phyloP scores from a whole-genome alignment of 1,140 invertebrate genomes.

The Papilio polytes region DNA sequence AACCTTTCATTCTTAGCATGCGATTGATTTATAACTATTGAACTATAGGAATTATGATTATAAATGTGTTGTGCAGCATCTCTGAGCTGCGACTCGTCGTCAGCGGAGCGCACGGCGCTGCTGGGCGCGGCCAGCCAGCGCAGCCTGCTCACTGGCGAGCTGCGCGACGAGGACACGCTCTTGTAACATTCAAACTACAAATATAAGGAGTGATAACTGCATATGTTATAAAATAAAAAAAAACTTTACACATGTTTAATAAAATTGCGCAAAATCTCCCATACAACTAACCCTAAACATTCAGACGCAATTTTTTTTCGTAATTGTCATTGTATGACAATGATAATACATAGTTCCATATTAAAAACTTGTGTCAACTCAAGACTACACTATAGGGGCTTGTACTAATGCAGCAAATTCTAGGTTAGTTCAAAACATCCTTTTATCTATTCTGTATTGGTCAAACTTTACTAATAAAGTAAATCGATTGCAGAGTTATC shows the following conservation, averaged over 20 bases:
- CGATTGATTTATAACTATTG: conserved; percentile 1
- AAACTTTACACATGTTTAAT: too few relatives aligned
- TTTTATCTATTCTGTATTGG: conserved; percentile 26
- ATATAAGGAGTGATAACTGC: too few relatives aligned
- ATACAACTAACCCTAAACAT: too few relatives aligned
- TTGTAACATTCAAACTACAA: conserved; percentile 55
- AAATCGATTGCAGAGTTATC: not conserved
- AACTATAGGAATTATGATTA: conserved; percentile 3
- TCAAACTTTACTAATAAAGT: not conserved
- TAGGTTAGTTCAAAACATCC: not conserved
- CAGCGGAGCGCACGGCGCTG: conserved; percentile 81
- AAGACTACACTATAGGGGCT: too few relatives aligned
- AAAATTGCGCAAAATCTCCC: too few relatives aligned
- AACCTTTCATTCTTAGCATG: conserved; percentile 35
- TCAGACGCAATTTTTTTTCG: too few relatives aligned
- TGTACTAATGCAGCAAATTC: too few relatives aligned
- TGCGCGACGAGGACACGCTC: conserved; percentile 79
- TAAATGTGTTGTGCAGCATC: conserved; percentile 66
- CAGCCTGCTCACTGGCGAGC: conserved; percentile 73
- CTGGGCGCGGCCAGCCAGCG: conserved; percentile 76
- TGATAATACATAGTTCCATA: too few relatives aligned
- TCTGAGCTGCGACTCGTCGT: conserved; percentile 83
- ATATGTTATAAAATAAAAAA: too few relatives aligned
- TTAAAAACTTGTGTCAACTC: too few relatives aligned
- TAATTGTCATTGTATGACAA: too few relatives aligned